These are phyloP conservation scores for Deilephila porcellus DNA, from an alignment of 2,888 invertebrate genomes.

Conservation along the genomic window DNA sequence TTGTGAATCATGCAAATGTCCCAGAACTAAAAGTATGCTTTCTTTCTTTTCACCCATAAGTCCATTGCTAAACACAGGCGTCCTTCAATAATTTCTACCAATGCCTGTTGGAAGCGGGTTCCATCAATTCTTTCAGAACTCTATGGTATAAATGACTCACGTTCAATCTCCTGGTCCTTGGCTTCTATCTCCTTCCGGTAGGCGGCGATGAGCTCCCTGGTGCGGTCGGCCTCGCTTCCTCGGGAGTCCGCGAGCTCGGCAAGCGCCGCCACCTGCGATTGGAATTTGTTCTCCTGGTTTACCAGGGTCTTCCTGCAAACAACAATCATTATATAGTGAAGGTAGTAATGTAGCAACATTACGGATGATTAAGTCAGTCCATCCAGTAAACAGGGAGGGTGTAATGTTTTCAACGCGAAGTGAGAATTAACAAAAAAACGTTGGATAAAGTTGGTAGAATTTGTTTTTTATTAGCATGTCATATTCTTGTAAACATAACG, in stretches of 20 bases:
- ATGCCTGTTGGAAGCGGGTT: too few relatives aligned
- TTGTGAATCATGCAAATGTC: too few relatives aligned
- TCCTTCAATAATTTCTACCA: too few relatives aligned
- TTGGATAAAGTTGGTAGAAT: too few relatives aligned
- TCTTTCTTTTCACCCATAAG: too few relatives aligned
- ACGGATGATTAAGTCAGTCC: background rate
- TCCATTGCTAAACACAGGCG: too few relatives aligned
- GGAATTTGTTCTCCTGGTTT: slow-evolving; percentile 85
- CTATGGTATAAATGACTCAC: slow-evolving; percentile 71
- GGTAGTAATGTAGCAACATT: background rate
- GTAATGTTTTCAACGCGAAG: background rate
- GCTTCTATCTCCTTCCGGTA: slow-evolving; percentile 85
- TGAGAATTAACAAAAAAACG: background rate
- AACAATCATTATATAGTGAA: background rate
- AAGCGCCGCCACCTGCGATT: slow-evolving; percentile 85
- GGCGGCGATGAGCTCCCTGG: slow-evolving; percentile 84
- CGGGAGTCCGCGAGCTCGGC: slow-evolving; percentile 83
- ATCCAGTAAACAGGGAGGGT: background rate
- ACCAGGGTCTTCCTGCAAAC: slow-evolving; percentile 86
- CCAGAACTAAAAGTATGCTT: too few relatives aligned
- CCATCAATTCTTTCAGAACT: too few relatives aligned
- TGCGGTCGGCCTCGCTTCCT: slow-evolving; percentile 83
- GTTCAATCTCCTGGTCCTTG: slow-evolving; percentile 86
- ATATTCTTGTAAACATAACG: too few relatives aligned
- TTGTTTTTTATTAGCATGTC: too few relatives aligned